Evolutionary conservation across 2,888 invertebrate species (phyloP).

Genomic region (Cephonodes hylas): DNA sequence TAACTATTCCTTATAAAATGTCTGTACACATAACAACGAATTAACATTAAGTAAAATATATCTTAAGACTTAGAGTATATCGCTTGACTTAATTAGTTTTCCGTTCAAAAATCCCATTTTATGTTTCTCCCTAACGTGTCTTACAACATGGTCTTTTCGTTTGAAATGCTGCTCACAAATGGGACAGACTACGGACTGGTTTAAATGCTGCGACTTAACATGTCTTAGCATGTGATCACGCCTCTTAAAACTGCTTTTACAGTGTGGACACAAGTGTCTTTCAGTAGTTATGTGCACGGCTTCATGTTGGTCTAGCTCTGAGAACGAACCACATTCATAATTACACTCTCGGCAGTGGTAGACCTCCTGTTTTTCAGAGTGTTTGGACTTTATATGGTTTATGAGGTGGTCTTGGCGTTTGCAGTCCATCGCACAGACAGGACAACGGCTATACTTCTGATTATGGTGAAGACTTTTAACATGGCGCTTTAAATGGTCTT

Average conservation of each 20-base stretch:
- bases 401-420: conserved; percentile 39
- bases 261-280: conserved; percentile 46
- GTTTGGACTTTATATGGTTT: conserved; percentile 46
- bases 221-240: conserved; percentile 60
- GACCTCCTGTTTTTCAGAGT: conserved; percentile 44
- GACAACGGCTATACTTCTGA: conserved; percentile 32
- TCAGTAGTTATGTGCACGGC: conserved; percentile 17
- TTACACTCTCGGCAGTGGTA: conserved; percentile 27
- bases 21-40: background rate
- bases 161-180: conserved; percentile 51
- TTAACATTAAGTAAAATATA: background rate
- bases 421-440: conserved; percentile 46
- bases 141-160: conserved; percentile 51
- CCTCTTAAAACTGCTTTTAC: conserved; percentile 48
- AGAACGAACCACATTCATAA: background rate
- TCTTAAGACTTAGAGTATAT: conserved; percentile 17
- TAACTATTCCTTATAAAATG: too few species aligned
- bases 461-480: conserved; percentile 41
- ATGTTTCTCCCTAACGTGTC: conserved; percentile 59
- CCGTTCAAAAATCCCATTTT: conserved; percentile 46
- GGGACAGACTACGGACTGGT: conserved; percentile 42
- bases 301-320: background rate
- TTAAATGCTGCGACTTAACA: conserved; percentile 50
- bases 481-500: conserved; percentile 55
- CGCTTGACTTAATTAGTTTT: conserved; percentile 36